Evolutionary conservation across 2,113 vertebrate species (phyloP).

Genomic region (Octodon degus): DNA sequence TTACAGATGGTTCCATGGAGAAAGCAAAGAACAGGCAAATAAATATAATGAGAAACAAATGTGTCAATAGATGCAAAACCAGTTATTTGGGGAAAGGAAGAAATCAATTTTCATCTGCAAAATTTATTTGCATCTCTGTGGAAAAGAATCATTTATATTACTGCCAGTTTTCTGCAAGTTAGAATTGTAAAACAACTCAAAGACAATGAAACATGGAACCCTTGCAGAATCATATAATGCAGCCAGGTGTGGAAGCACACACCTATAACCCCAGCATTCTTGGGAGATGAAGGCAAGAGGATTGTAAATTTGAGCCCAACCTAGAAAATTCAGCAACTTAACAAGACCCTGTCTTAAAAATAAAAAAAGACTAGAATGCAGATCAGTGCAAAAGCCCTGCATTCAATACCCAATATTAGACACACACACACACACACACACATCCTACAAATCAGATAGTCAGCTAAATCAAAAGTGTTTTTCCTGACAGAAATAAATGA

Average conservation of each 20-base stretch:
- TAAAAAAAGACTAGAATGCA: not conserved
- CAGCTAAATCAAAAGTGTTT: not conserved
- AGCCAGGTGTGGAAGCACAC: not conserved
- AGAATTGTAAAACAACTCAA: not conserved
- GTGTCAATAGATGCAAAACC: not conserved
- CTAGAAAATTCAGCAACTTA: not conserved
- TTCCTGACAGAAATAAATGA: conserved; percentile 1
- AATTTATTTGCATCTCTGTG: not conserved
- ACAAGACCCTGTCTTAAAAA: not conserved
- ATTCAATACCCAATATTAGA: not conserved
- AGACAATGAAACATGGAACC: not conserved
- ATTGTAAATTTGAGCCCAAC: not conserved
- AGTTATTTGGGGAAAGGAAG: not conserved
- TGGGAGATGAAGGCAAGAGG: not conserved
- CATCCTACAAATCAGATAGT: not conserved
- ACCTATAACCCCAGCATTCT: not conserved
- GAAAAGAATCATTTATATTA: not conserved
- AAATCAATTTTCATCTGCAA: not conserved
- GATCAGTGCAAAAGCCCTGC: not conserved
- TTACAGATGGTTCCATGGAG: not conserved
- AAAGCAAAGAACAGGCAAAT: conserved; percentile 35
- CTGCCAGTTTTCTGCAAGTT: conserved; percentile 20
- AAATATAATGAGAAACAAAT: not conserved
- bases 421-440: not conserved
- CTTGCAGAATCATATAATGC: not conserved